These are phyloP conservation scores for Paragorgia papillata DNA, from an alignment of 92 coral and sea anemone genomes.

Conservation along the genomic window DNA sequence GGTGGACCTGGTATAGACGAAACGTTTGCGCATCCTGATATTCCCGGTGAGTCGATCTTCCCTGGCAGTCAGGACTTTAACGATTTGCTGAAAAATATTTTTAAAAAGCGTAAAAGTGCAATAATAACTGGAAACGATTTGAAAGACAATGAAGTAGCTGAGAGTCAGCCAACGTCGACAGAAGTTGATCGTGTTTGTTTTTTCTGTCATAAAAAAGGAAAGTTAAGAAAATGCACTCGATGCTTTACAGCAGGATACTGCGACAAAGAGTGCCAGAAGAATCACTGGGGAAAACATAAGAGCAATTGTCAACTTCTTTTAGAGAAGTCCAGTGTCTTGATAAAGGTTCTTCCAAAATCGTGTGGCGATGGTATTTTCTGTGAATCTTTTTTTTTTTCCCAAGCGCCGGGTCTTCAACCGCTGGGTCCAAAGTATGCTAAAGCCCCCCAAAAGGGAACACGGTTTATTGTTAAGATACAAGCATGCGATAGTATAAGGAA, in stretches of 20 bases:
- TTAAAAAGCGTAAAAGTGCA: conserved; percentile 7
- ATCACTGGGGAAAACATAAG: conserved; percentile 60
- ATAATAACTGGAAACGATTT: conserved; percentile 52
- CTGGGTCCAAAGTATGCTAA: conserved; percentile 62
- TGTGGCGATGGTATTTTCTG: not conserved
- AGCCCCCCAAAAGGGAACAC: conserved; percentile 48
- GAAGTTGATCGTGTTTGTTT: conserved; percentile 48
- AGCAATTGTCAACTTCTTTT: conserved; percentile 49
- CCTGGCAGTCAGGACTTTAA: not conserved
- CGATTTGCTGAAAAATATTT: too few species aligned
- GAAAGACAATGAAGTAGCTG: conserved; percentile 52
- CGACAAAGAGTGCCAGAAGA: conserved; percentile 52
- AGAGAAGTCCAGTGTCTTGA: conserved; percentile 53
- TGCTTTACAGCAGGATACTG: conserved; percentile 73
- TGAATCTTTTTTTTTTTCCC: not conserved
- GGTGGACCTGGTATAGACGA: conserved; percentile 64
- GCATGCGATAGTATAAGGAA: conserved; percentile 1
- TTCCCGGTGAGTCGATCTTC: not conserved
- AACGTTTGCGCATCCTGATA: not conserved
- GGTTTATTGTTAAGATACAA: conserved; percentile 67
- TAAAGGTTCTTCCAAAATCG: conserved; percentile 1
- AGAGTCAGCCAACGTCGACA: conserved; percentile 50
- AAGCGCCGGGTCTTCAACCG: conserved; percentile 57
- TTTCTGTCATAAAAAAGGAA: conserved; percentile 50
- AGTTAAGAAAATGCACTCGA: conserved; percentile 42